These are phyloP conservation scores for Catamblyrhynchus diadema DNA, from an alignment of 2,797 vertebrate genomes.

Conservation along the genomic window DNA sequence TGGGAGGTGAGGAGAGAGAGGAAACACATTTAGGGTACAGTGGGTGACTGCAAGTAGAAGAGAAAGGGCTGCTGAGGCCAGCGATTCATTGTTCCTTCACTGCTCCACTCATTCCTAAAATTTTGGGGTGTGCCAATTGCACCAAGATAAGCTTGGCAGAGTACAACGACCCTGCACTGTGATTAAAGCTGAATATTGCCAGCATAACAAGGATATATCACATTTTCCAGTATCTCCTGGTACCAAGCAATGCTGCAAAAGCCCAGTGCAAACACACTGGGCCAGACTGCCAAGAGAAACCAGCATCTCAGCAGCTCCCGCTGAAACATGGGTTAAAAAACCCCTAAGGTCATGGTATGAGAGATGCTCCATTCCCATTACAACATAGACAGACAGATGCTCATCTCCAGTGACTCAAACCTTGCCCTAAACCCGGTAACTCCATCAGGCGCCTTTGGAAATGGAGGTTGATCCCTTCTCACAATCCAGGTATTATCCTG, in stretches of 20 bases:
- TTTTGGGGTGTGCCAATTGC: not conserved
- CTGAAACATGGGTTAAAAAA: not conserved
- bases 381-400: not conserved
- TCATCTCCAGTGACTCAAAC: not conserved
- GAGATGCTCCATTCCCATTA: not conserved
- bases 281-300: not conserved
- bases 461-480: not conserved
- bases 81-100: not conserved
- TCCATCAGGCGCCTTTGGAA: not conserved
- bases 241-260: not conserved
- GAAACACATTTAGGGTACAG: not conserved
- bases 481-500: not conserved
- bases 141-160: not conserved
- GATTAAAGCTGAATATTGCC: not conserved
- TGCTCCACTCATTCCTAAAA: not conserved
- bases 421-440: not conserved
- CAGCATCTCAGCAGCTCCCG: not conserved
- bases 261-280: not conserved
- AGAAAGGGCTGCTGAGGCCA: not conserved
- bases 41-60: not conserved
- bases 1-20: not conserved
- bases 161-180: not conserved
- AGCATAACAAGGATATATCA: rapidly evolving
- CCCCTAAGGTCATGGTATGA: not conserved
- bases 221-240: not conserved